Percentiles rank a stretch among this genome's conserved stretches.
Conservation (phyloP, 2,797 vertebrate species). For the Malacoraja senta region DNA sequence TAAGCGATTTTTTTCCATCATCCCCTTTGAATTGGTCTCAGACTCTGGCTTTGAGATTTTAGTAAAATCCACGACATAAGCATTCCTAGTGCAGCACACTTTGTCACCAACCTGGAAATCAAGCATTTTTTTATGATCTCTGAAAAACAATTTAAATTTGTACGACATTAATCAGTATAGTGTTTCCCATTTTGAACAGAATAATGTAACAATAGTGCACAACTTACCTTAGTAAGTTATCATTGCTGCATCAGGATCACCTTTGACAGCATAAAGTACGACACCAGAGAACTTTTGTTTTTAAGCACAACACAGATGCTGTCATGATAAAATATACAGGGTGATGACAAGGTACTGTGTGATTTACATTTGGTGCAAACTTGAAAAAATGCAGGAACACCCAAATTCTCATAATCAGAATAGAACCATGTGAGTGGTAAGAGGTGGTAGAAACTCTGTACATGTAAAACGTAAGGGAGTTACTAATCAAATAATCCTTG, state of each 20-base stretch:
- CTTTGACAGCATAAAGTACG: background rate
- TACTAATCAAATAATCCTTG: no score
- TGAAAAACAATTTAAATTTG: conserved; percentile 43
- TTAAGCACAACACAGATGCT: background rate
- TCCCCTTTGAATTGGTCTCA: background rate
- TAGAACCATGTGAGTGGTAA: background rate
- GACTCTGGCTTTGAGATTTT: background rate
- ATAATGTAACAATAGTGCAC: background rate
- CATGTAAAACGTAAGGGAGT: background rate
- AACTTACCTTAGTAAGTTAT: background rate
- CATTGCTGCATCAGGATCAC: background rate
- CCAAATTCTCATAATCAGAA: background rate
- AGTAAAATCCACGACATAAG: conserved; percentile 56
- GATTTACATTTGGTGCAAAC: background rate
- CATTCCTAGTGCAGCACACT: conserved; percentile 68
- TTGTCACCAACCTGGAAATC: conserved; percentile 62
- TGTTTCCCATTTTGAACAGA: background rate
- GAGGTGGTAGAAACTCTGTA: background rate
- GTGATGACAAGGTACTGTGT: background rate
- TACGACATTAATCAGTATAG: background rate
- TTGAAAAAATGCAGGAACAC: background rate
- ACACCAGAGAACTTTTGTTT: background rate
- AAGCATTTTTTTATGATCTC: conserved; percentile 52
- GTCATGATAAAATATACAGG: background rate
- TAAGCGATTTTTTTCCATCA: conserved; percentile 46